Evolutionary conservation across 2,797 vertebrate genomes (phyloP).

Genomic region (Odontamblyopus rebecca): DNA sequence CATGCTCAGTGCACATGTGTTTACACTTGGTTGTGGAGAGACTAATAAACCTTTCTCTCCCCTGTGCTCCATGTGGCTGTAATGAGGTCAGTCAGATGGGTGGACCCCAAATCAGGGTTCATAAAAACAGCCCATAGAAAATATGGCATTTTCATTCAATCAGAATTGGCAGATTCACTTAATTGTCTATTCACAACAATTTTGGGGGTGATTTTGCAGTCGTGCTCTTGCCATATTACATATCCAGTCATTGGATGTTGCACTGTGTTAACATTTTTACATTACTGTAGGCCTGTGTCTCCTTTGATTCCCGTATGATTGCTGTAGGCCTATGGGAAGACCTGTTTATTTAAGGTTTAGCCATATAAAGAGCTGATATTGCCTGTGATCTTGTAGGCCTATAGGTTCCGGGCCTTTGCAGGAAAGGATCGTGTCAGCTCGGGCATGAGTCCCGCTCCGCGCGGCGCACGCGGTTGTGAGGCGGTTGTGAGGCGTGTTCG

Average conservation of each 20-base stretch:
- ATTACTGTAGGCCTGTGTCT: too few relatives aligned
- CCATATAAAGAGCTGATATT: background rate
- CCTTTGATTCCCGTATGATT: too few relatives aligned
- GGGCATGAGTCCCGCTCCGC: background rate
- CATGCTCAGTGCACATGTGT: background rate
- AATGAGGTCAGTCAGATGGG: constrained; percentile 79
- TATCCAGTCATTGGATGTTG: background rate
- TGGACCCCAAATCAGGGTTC: constrained; percentile 52
- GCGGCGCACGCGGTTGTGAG: constrained; percentile 16
- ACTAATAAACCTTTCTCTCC: constrained; percentile 58
- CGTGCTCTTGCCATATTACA: background rate
- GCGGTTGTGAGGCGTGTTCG: constrained; percentile 21
- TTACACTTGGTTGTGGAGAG: constrained; percentile 35
- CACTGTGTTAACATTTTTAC: too few relatives aligned
- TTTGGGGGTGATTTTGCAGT: background rate
- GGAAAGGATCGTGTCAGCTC: background rate
- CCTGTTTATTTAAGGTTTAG: background rate
- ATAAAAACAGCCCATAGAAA: constrained; percentile 38
- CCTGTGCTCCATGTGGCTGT: constrained; percentile 62
- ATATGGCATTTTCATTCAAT: background rate
- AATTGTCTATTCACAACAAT: background rate
- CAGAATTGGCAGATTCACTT: background rate
- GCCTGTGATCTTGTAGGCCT: background rate
- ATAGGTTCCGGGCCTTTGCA: background rate
- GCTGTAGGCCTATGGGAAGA: too few relatives aligned